Percentiles rank a stretch among this genome's conserved stretches.
Conservation (phyloP, 2,888 invertebrate genomes). For the Drosophila helvetica region DNA sequence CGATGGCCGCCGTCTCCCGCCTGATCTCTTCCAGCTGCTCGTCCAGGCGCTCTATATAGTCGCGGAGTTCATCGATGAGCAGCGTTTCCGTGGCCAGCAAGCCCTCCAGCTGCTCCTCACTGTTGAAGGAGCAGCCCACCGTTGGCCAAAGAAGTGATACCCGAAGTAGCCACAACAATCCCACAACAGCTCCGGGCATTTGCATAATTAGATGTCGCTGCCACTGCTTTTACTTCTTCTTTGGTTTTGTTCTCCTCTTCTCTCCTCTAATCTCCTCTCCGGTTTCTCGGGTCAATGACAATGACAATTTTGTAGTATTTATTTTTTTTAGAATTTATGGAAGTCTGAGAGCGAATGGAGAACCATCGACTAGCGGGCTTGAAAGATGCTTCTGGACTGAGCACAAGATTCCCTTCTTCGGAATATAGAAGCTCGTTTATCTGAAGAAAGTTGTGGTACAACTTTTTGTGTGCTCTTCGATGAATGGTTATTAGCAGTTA, state of each 20-base stretch:
- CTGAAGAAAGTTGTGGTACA: constrained; percentile 18
- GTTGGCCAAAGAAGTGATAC: constrained; percentile 29
- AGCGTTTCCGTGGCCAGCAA: constrained; percentile 71
- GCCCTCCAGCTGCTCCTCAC: constrained; percentile 53
- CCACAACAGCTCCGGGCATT: constrained; percentile 42
- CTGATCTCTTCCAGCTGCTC: constrained; percentile 66
- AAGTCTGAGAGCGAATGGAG: neutral
- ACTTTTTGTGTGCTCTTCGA: constrained; percentile 14
- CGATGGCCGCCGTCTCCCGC: constrained; percentile 62
- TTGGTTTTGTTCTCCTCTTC: constrained; percentile 7
- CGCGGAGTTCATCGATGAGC: constrained; percentile 70
- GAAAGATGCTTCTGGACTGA: constrained; percentile 53
- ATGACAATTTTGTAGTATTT: constrained; percentile 21
- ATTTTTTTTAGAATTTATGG: neutral
- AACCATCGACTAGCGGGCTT: constrained; percentile 46
- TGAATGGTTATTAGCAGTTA: neutral
- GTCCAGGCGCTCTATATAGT: constrained; percentile 68
- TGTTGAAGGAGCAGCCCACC: constrained; percentile 20
- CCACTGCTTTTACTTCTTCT: neutral
- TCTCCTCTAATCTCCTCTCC: neutral
- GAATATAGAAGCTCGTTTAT: constrained; percentile 11
- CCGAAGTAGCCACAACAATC: constrained; percentile 45
- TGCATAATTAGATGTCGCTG: constrained; percentile 57
- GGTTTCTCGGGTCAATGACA: constrained; percentile 23
- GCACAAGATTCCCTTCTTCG: constrained; percentile 14